Conservation (phyloP, 92 coral and sea anemone species). For the Actinernus sp. region DNA sequence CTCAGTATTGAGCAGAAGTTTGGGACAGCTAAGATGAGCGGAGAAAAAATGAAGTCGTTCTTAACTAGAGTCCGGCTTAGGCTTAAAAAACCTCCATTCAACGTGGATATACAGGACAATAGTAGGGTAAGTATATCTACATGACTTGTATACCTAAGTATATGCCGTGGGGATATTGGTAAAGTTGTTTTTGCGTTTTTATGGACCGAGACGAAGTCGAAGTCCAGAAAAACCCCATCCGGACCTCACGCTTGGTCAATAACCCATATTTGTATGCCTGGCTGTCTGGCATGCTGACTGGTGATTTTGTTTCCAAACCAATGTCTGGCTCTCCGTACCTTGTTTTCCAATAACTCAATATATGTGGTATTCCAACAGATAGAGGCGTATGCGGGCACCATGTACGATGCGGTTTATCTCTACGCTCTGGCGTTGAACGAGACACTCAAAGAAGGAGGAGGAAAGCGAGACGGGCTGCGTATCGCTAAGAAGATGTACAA, state of each 20-base stretch:
- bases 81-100: constrained; percentile 68
- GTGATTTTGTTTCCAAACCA: too few relatives aligned
- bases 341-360: too few relatives aligned
- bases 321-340: too few relatives aligned
- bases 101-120: constrained; percentile 64
- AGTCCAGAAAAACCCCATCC: too few relatives aligned
- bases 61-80: constrained; percentile 69
- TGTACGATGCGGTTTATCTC: constrained; percentile 84
- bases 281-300: too few relatives aligned
- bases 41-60: constrained; percentile 67
- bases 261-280: too few relatives aligned
- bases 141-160: too few relatives aligned
- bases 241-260: too few relatives aligned
- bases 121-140: constrained; percentile 73
- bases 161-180: too few relatives aligned
- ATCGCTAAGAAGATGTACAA: constrained; percentile 74
- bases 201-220: too few relatives aligned
- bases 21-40: constrained; percentile 74
- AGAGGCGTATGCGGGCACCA: constrained; percentile 88
- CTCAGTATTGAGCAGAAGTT: constrained; percentile 85
- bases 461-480: constrained; percentile 66
- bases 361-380: too few relatives aligned
- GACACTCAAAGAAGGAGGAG: constrained; percentile 64
- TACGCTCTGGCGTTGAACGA: constrained; percentile 83
- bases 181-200: too few relatives aligned